These are phyloP conservation scores for Budorcas taxicolor DNA, from an alignment of 2,113 vertebrate species.

Conservation along the genomic window DNA sequence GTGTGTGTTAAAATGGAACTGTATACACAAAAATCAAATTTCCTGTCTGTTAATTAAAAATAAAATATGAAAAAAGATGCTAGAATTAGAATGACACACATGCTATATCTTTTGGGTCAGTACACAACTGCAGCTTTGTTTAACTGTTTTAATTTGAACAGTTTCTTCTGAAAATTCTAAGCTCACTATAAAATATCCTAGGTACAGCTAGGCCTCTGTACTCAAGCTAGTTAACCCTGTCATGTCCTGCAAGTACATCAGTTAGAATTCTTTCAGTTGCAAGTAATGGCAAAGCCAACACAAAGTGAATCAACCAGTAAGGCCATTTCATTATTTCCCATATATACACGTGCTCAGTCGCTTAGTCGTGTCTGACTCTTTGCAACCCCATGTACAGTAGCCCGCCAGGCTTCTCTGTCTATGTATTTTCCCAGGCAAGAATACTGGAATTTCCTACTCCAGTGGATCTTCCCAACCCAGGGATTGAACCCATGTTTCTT, in stretches of 20 bases:
- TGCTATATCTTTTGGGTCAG: background rate
- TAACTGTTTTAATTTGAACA: background rate
- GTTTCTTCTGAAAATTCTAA: constrained; percentile 24
- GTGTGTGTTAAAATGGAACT: constrained; percentile 2
- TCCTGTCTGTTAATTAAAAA: background rate
- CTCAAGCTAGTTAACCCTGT: background rate
- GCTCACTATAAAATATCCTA: background rate
- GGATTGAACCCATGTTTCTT: background rate
- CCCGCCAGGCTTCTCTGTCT: background rate
- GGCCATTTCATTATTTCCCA: background rate
- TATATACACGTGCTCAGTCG: background rate
- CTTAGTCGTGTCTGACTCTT: background rate
- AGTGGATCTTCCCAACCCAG: background rate
- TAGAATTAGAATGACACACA: background rate
- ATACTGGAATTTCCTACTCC: background rate
- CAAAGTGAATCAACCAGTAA: background rate
- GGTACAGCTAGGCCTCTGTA: background rate
- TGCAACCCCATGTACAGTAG: background rate
- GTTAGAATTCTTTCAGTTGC: background rate
- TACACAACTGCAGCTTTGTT: background rate
- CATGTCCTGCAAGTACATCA: background rate
- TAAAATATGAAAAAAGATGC: background rate
- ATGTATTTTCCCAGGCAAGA: background rate
- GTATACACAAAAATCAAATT: background rate
- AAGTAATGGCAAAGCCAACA: constrained; percentile 4